A percentile compares a stretch with the other conserved stretches of the same genome.
Conservation (phyloP, 2,888 invertebrate genomes). For the Sesamia inferens region DNA sequence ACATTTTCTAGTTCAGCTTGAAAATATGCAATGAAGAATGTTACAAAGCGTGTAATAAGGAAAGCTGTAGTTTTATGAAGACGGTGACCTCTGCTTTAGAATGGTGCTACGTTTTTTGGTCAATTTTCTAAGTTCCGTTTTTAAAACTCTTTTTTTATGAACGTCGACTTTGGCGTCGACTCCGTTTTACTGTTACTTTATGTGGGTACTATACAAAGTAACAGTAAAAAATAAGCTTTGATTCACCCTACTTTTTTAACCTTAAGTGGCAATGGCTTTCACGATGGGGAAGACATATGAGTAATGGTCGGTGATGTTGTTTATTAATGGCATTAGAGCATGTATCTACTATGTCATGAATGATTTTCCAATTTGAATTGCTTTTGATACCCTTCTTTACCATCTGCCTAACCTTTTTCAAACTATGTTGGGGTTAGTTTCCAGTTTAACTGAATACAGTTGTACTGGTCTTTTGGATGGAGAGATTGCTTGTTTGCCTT, state of each 20-base stretch:
- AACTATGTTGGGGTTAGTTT: not conserved
- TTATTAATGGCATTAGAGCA: not conserved
- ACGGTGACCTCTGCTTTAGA: slow-evolving; percentile 45
- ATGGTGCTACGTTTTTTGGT: slow-evolving; percentile 39
- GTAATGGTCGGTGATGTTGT: not conserved
- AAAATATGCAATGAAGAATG: slow-evolving; percentile 63
- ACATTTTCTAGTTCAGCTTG: slow-evolving; percentile 54
- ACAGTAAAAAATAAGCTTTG: too few relatives aligned
- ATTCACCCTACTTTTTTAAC: not conserved
- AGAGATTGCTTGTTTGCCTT: not conserved
- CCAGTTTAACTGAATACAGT: not conserved
- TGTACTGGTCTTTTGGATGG: not conserved
- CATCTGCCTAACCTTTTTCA: not conserved
- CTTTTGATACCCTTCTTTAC: not conserved
- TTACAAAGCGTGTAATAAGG: slow-evolving; percentile 60
- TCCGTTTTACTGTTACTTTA: slow-evolving; percentile 8
- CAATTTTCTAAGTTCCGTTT: slow-evolving; percentile 34
- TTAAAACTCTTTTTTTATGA: slow-evolving; percentile 25
- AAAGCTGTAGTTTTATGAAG: slow-evolving; percentile 58
- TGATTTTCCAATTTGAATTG: not conserved
- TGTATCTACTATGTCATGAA: not conserved
- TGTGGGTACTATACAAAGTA: not conserved
- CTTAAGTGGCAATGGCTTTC: not conserved
- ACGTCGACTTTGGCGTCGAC: slow-evolving; percentile 23
- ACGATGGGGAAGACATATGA: not conserved